Conservation (phyloP, 2,797 vertebrate genomes). For the Glyptemys insculpta region DNA sequence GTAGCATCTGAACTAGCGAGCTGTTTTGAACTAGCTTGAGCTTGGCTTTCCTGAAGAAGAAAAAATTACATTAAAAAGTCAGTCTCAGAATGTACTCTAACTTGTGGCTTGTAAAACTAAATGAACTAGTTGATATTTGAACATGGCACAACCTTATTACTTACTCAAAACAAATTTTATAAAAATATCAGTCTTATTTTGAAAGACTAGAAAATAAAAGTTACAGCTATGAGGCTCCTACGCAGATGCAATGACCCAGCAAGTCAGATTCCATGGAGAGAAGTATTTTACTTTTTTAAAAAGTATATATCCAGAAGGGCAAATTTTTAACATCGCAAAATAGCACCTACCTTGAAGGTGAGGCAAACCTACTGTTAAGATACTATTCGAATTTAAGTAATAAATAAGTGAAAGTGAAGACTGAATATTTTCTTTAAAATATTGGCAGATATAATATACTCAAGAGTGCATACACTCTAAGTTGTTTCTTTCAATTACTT, state of each 20-base stretch:
- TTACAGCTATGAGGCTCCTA: not conserved
- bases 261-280: not conserved
- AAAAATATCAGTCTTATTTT: not conserved
- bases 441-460: not conserved
- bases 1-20: constrained; percentile 46
- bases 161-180: not conserved
- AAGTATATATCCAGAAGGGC: not conserved
- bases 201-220: not conserved
- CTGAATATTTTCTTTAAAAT: not conserved
- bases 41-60: constrained; percentile 70
- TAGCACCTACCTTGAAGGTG: not conserved
- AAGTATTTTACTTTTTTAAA: not conserved
- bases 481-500: not conserved
- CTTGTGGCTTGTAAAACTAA: not conserved
- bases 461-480: not conserved
- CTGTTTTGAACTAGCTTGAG: constrained; percentile 62
- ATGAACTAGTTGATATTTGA: not conserved
- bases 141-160: not conserved
- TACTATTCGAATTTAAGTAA: not conserved
- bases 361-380: not conserved
- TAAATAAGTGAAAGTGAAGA: not conserved
- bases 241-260: not conserved
- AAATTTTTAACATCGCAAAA: not conserved
- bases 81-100: not conserved
- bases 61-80: not conserved